These are phyloP conservation scores for Scarus forsteni DNA, from an alignment of 2,797 vertebrate genomes.

Conservation along the genomic window DNA sequence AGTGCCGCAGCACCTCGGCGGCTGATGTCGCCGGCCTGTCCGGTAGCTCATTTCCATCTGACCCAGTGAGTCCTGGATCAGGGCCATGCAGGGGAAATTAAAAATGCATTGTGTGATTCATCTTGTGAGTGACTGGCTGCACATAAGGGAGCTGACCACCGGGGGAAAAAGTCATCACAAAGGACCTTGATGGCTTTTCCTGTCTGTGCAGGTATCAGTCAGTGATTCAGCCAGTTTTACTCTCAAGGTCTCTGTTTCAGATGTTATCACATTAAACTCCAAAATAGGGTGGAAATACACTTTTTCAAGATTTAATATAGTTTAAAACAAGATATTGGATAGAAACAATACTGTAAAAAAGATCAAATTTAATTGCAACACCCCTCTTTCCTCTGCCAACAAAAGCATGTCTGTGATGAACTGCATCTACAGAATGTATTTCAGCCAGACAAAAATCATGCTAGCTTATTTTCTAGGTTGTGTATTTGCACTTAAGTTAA, in stretches of 20 bases:
- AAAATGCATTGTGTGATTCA: conserved; percentile 79
- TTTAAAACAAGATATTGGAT: too few species aligned
- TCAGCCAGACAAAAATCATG: too few species aligned
- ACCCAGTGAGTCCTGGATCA: conserved; percentile 79
- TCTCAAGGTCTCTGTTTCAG: conserved; percentile 24
- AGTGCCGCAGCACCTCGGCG: conserved; percentile 75
- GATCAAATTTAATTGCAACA: too few species aligned
- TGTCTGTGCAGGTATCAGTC: conserved; percentile 52
- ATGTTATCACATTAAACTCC: conserved; percentile 37
- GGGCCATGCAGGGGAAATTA: conserved; percentile 82
- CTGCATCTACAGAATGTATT: too few species aligned
- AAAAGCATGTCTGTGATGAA: too few species aligned
- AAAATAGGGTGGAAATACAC: not conserved
- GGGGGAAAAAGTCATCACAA: conserved; percentile 67
- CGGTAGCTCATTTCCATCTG: conserved; percentile 77
- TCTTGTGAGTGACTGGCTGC: conserved; percentile 75
- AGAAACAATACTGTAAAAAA: too few species aligned
- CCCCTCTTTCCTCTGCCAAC: too few species aligned
- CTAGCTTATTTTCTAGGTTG: too few species aligned
- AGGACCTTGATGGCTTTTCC: conserved; percentile 63
- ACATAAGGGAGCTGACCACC: conserved; percentile 64
- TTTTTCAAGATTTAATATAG: too few species aligned
- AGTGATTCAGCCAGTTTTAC: conserved; percentile 14
- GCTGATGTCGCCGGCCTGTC: conserved; percentile 75
- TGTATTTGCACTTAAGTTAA: too few species aligned